Percentiles rank a stretch among this genome's conserved stretches.
phyloP scores from a whole-genome alignment of 2,113 vertebrate species.

The Pelvicachromis taeniatus region DNA sequence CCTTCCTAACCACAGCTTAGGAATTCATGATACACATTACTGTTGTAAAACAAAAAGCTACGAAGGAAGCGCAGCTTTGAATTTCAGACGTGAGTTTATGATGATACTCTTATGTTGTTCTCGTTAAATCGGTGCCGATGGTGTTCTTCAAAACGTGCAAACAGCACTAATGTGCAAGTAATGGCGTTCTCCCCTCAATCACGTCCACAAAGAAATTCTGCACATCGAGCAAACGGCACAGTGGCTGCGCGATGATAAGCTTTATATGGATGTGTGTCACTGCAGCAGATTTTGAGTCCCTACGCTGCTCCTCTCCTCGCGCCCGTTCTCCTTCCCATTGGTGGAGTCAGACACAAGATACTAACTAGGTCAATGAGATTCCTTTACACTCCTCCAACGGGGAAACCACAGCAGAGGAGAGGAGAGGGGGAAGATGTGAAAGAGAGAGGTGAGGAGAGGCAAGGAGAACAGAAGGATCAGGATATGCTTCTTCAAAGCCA shows the following conservation, averaged over 20 bases:
- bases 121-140: not conserved
- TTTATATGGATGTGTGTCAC: slow-evolving; percentile 49
- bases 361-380: slow-evolving; percentile 79
- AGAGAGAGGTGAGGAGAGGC: slow-evolving; percentile 5
- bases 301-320: slow-evolving; percentile 17
- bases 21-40: not conserved
- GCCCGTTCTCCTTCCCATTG: slow-evolving; percentile 24
- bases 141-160: no score
- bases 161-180: not conserved
- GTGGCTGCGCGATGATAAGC: not conserved
- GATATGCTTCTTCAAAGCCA: not conserved
- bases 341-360: slow-evolving; percentile 48
- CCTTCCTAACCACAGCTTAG: no score
- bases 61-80: not conserved
- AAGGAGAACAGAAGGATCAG: not conserved
- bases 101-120: not conserved
- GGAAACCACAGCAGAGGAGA: slow-evolving; percentile 1
- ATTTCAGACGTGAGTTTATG: not conserved
- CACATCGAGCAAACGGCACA: not conserved
- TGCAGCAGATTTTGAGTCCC: slow-evolving; percentile 53
- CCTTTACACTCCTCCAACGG: slow-evolving; percentile 42
- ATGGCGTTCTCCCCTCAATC: not conserved
- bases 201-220: not conserved
- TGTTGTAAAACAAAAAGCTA: not conserved
- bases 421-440: not conserved